A percentile compares a stretch with the other conserved stretches of the same genome.
phyloP scores from a whole-genome alignment of 2,113 vertebrate genomes.

The Leucopsar rothschildi region DNA sequence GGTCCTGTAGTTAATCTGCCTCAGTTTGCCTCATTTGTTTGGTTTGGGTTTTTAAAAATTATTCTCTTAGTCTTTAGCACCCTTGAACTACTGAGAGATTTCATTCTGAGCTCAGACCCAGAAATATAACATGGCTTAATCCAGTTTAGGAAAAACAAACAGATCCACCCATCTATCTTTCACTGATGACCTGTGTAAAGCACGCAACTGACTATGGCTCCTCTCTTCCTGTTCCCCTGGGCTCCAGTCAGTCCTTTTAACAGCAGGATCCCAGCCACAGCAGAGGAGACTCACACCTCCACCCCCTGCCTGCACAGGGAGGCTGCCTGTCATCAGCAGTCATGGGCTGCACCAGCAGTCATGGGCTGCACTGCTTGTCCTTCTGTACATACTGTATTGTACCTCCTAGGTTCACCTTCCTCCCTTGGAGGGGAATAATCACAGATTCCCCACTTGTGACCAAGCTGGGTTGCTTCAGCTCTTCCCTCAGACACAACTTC shows the following conservation, averaged over 20 bases:
- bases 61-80: neutral
- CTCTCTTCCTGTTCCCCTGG: neutral
- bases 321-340: neutral
- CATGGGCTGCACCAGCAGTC: neutral
- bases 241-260: neutral
- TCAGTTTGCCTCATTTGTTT: neutral
- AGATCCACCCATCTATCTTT: constrained; percentile 4
- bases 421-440: neutral
- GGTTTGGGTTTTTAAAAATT: neutral
- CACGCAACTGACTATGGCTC: neutral
- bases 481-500: neutral
- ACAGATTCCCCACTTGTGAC: neutral
- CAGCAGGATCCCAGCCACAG: neutral
- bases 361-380: neutral
- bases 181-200: neutral
- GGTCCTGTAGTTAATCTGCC: neutral
- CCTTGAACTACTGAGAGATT: neutral
- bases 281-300: neutral
- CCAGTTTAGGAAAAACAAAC: constrained; percentile 18
- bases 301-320: neutral
- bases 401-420: neutral
- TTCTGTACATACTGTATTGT: neutral
- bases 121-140: neutral
- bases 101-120: neutral
- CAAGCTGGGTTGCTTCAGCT: neutral